A percentile compares a stretch with the other conserved stretches of the same genome.
phyloP scores from a whole-genome alignment of 1,140 invertebrate species.

The Nomia melanderi region DNA sequence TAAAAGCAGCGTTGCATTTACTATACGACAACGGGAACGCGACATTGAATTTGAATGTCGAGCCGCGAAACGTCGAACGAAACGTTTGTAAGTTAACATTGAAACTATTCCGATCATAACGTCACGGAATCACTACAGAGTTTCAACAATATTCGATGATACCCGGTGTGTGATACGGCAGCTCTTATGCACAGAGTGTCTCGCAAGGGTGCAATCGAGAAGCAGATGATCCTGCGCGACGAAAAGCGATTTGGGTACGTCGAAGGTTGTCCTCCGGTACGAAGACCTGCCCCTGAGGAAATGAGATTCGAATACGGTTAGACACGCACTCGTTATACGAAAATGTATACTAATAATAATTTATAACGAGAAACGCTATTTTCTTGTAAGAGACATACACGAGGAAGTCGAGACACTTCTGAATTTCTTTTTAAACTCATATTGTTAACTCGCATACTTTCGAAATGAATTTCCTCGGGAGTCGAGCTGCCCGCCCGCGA shows the following conservation, averaged over 20 bases:
- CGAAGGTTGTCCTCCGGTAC: too few relatives aligned
- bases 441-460: neutral
- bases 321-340: neutral
- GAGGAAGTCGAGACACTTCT: neutral
- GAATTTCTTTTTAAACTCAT: neutral
- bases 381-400: neutral
- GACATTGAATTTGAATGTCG: constrained; percentile 3
- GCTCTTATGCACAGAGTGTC: neutral
- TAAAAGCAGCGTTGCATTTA: too few relatives aligned
- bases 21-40: too few relatives aligned
- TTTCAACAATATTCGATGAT: constrained; percentile 5
- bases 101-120: neutral
- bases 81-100: constrained; percentile 18
- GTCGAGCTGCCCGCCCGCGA: neutral
- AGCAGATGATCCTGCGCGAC: neutral
- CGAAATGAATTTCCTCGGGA: neutral
- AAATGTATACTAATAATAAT: constrained; percentile 7
- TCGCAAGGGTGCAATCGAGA: neutral
- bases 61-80: constrained; percentile 19
- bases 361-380: neutral
- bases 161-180: neutral
- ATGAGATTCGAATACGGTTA: neutral
- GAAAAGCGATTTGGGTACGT: neutral
- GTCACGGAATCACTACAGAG: constrained; percentile 4
- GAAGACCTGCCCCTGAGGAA: neutral